Conservation (phyloP, 1,140 invertebrate species). For the Aleiodes sp. region DNA sequence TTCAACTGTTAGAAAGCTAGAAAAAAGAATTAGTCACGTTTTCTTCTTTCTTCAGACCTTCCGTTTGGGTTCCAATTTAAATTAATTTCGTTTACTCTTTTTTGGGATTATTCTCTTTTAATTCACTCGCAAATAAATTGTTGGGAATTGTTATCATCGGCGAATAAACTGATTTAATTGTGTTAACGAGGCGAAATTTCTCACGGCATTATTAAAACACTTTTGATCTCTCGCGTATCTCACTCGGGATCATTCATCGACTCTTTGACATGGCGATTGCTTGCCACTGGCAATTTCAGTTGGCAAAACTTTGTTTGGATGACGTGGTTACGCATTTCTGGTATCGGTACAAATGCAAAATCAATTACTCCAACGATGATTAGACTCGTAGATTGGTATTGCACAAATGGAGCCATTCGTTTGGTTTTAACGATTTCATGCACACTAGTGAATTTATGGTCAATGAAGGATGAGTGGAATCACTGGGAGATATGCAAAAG, state of each 20-base stretch:
- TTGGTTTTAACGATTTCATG: not conserved
- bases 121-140: too few relatives aligned
- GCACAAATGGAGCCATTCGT: slow-evolving; percentile 1
- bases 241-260: not conserved
- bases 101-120: too few relatives aligned
- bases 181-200: not conserved
- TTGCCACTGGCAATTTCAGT: not conserved
- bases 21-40: not conserved
- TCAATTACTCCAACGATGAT: slow-evolving; percentile 12
- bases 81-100: too few relatives aligned
- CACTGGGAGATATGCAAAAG: not conserved
- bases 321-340: not conserved
- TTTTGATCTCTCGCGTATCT: not conserved
- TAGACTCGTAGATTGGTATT: not conserved
- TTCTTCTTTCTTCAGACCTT: too few relatives aligned
- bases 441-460: not conserved
- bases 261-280: slow-evolving; percentile 2
- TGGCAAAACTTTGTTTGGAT: not conserved
- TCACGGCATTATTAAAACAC: not conserved
- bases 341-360: slow-evolving; percentile 1
- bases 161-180: too few relatives aligned
- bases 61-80: too few relatives aligned
- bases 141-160: too few relatives aligned
- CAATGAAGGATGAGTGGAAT: not conserved
- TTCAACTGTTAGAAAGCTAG: not conserved